phyloP scores from a whole-genome alignment of 2,797 vertebrate species.

The Gymnothorax reevesii region DNA sequence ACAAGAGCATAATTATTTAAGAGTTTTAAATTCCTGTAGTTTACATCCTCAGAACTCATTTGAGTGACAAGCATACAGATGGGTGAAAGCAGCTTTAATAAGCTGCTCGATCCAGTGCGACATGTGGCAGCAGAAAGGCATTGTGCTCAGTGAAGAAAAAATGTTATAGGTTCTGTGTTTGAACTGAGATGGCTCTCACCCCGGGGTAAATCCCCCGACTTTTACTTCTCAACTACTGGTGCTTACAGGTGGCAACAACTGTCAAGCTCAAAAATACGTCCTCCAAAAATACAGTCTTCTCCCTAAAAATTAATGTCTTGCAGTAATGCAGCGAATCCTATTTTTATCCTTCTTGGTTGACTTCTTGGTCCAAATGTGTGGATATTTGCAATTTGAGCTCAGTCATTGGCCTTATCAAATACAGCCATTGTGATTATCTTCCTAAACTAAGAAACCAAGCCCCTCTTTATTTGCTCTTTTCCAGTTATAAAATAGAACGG shows the following conservation, averaged over 20 bases:
- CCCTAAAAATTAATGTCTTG: background rate
- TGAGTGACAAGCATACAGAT: constrained; percentile 15
- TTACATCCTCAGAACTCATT: constrained; percentile 10
- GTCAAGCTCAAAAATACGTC: background rate
- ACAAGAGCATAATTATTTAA: constrained; percentile 13
- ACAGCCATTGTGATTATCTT: background rate
- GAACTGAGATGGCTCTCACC: background rate
- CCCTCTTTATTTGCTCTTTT: background rate
- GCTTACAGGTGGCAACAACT: background rate
- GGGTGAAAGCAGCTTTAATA: constrained; percentile 18
- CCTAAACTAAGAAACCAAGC: background rate
- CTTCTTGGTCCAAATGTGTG: background rate
- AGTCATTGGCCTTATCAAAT: background rate
- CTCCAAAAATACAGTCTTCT: background rate
- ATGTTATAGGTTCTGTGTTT: background rate
- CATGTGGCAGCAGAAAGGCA: background rate
- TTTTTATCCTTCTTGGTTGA: background rate
- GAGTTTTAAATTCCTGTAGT: constrained; percentile 27
- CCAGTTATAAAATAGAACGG: background rate
- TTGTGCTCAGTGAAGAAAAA: background rate
- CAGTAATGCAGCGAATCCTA: background rate
- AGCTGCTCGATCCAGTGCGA: background rate
- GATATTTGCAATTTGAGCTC: background rate
- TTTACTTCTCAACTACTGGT: background rate
- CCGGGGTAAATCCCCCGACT: constrained; percentile 2